Percentiles rank a stretch among this genome's conserved stretches.
Evolutionary conservation across 2,888 invertebrate genomes (phyloP).

Genomic region (Lithodes maja): DNA sequence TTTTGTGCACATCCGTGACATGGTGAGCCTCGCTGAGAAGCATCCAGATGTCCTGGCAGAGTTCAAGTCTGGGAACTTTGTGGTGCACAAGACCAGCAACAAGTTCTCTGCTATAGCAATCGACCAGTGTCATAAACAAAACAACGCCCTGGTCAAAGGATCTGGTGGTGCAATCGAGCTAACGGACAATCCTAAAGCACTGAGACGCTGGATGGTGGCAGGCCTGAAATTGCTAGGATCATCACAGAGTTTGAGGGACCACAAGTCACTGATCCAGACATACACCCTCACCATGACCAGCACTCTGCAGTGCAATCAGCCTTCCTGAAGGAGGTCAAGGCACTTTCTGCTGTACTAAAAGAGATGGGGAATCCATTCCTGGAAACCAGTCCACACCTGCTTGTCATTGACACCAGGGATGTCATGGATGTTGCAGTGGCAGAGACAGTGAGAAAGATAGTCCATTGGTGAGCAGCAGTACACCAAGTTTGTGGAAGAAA

Average conservation of each 20-base stretch:
- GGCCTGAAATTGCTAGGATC: constrained; percentile 56
- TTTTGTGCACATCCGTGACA: constrained; percentile 45
- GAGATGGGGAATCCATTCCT: constrained; percentile 29
- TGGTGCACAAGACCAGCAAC: constrained; percentile 63
- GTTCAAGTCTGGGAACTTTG: constrained; percentile 36
- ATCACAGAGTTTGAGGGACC: constrained; percentile 47
- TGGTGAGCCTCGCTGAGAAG: constrained; percentile 19
- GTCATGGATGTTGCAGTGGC: constrained; percentile 3
- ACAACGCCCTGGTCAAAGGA: constrained; percentile 69
- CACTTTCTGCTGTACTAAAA: not conserved
- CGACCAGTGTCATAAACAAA: constrained; percentile 72
- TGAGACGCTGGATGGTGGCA: constrained; percentile 65
- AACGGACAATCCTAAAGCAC: constrained; percentile 24
- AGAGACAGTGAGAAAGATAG: constrained; percentile 9
- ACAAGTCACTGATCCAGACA: not conserved
- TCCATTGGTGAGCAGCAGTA: constrained; percentile 12
- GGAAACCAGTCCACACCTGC: constrained; percentile 7
- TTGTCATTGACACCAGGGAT: not conserved
- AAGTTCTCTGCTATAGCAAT: constrained; percentile 72
- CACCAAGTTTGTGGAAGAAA: constrained; percentile 22
- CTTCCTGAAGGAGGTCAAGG: constrained; percentile 12
- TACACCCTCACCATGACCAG: constrained; percentile 16
- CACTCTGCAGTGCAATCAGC: not conserved
- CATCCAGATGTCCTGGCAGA: constrained; percentile 28
- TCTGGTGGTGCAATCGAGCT: constrained; percentile 26